phyloP scores from a whole-genome alignment of 2,888 invertebrate species.

The Argyresthia goedartella region DNA sequence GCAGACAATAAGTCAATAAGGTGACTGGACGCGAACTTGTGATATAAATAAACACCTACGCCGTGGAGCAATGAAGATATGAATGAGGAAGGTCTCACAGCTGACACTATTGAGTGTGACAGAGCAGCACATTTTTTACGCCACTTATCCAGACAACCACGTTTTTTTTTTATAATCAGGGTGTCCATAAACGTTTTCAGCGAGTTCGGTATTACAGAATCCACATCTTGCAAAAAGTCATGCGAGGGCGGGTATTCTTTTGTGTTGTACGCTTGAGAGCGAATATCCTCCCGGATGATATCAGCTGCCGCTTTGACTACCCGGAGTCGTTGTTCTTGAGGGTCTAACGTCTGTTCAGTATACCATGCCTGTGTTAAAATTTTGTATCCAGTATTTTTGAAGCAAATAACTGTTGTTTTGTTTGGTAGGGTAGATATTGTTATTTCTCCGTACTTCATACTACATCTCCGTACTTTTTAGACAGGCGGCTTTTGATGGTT shows the following conservation, averaged over 20 bases:
- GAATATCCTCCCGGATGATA: conserved; percentile 4
- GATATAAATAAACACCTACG: not conserved
- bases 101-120: conserved; percentile 2
- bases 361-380: not conserved
- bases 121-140: conserved; percentile 1
- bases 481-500: not conserved
- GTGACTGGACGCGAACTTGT: too few species aligned
- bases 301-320: conserved; percentile 7
- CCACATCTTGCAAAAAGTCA: not conserved
- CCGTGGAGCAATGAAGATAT: not conserved
- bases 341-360: not conserved
- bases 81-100: conserved; percentile 1
- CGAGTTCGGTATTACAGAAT: not conserved
- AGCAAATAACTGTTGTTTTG: not conserved
- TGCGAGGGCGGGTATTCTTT: conserved; percentile 1
- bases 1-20: not conserved
- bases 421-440: not conserved
- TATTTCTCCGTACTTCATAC: not conserved
- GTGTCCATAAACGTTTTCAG: not conserved
- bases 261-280: not conserved
- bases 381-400: conserved; percentile 1
- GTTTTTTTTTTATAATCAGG: conserved; percentile 2
- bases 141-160: not conserved
- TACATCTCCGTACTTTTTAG: not conserved
- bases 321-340: conserved; percentile 1